A percentile compares a stretch with the other conserved stretches of the same genome.
phyloP scores from a whole-genome alignment of 1,140 invertebrate species.

The Trachymyrmex septentrionalis region DNA sequence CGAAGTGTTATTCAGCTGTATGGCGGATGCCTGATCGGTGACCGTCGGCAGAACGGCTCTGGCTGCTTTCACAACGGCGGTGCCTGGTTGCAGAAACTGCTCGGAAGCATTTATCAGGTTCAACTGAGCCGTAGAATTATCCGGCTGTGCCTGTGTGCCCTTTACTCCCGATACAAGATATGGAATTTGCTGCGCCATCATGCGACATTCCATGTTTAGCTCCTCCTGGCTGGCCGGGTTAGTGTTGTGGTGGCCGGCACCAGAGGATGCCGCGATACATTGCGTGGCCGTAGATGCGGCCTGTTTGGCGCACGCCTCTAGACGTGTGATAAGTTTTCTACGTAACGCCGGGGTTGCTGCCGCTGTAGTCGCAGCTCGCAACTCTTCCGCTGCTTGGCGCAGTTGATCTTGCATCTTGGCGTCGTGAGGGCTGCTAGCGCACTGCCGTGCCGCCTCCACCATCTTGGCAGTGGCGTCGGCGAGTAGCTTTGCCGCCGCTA shows the following conservation, averaged over 20 bases:
- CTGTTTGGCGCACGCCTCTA: slow-evolving; percentile 94
- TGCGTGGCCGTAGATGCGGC: slow-evolving; percentile 96
- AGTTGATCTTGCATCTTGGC: slow-evolving; percentile 94
- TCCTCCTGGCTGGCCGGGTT: slow-evolving; percentile 91
- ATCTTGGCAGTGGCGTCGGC: slow-evolving; percentile 98
- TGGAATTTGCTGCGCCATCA: slow-evolving; percentile 93
- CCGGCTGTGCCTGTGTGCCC: slow-evolving; percentile 90
- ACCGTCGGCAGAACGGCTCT: slow-evolving; percentile 95
- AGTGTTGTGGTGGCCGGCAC: slow-evolving; percentile 90
- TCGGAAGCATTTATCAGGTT: slow-evolving; percentile 95
- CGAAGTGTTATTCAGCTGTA: slow-evolving; percentile 90
- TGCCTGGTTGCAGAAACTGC: slow-evolving; percentile 92
- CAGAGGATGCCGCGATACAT: slow-evolving; percentile 95
- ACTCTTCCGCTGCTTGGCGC: slow-evolving; percentile 95
- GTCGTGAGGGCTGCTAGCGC: slow-evolving; percentile 95
- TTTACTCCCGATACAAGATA: slow-evolving; percentile 94
- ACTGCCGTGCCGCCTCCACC: slow-evolving; percentile 98
- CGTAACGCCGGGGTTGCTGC: slow-evolving; percentile 93
- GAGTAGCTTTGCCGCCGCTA: slow-evolving; percentile 96
- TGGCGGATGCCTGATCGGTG: slow-evolving; percentile 91
- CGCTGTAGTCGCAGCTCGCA: slow-evolving; percentile 95
- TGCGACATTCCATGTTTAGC: slow-evolving; percentile 92
- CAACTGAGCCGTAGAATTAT: slow-evolving; percentile 92
- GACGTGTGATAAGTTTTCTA: slow-evolving; percentile 91
- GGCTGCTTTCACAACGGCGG: slow-evolving; percentile 91